Percentiles rank a stretch among this genome's conserved stretches.
phyloP scores from a whole-genome alignment of 2,797 vertebrate genomes.

The Danio jaintianensis region DNA sequence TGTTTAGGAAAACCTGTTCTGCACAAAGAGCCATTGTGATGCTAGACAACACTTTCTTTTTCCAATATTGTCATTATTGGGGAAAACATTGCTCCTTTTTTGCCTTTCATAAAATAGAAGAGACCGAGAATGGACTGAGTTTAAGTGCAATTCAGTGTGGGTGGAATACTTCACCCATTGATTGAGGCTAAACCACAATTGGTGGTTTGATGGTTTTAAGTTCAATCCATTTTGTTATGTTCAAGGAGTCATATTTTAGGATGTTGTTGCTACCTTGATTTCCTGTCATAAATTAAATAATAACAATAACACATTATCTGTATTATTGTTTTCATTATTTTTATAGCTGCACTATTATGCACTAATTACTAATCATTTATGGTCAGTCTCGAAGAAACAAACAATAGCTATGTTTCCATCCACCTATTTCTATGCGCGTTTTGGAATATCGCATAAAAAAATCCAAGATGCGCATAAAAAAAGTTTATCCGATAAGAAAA shows the following conservation, averaged over 20 bases:
- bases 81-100: not conserved
- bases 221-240: not conserved
- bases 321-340: not conserved
- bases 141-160: not conserved
- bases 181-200: not conserved
- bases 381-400: too few relatives aligned
- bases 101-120: not conserved
- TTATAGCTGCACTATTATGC: not conserved
- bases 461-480: too few relatives aligned
- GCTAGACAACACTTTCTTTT: conserved; percentile 19
- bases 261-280: not conserved
- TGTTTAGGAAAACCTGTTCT: not conserved
- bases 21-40: conserved; percentile 26
- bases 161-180: not conserved
- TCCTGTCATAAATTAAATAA: not conserved
- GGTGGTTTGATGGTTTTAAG: not conserved
- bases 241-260: not conserved
- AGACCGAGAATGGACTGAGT: not conserved
- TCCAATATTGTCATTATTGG: not conserved
- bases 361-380: too few relatives aligned
- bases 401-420: too few relatives aligned
- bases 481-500: too few relatives aligned
- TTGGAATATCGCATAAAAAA: too few relatives aligned
- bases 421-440: too few relatives aligned
- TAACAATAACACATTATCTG: not conserved